Conservation (phyloP, 64 coral and sea anemone genomes). For the Acropora yongei region DNA sequence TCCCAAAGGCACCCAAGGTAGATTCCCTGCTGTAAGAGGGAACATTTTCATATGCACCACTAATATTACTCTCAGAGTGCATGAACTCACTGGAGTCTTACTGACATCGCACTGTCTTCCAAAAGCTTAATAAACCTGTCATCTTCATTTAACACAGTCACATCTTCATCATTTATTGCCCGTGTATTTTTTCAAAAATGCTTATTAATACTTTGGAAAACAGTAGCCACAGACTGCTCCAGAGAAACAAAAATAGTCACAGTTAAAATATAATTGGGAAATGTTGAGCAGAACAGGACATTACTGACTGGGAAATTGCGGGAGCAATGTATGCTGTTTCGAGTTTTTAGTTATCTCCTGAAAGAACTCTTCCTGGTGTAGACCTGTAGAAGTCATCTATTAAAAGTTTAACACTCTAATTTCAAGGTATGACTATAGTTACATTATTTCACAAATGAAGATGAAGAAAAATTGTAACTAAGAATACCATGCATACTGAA, state of each 20-base stretch:
- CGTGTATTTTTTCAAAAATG: neutral
- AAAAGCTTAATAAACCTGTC: neutral
- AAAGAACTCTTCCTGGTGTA: neutral
- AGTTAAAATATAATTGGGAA: neutral
- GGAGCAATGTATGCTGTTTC: neutral
- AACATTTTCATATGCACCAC: neutral
- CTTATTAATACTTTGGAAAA: neutral
- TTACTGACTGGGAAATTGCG: neutral
- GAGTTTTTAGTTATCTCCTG: neutral
- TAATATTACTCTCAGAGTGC: neutral
- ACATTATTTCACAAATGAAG: neutral
- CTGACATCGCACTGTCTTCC: constrained; percentile 23
- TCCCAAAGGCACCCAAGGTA: neutral
- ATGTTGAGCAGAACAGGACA: neutral
- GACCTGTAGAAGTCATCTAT: too few relatives aligned
- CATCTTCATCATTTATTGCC: too few relatives aligned
- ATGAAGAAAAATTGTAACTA: neutral
- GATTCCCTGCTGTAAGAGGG: neutral
- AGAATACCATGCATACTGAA: too few relatives aligned
- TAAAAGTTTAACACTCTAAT: neutral
- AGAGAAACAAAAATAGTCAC: neutral
- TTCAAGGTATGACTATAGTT: neutral
- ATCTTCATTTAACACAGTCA: constrained; percentile 25
- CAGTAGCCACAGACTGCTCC: neutral
- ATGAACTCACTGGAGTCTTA: constrained; percentile 1